Evolutionary conservation across 2,113 vertebrate genomes (phyloP).

Genomic region (Halcyon malimbica): DNA sequence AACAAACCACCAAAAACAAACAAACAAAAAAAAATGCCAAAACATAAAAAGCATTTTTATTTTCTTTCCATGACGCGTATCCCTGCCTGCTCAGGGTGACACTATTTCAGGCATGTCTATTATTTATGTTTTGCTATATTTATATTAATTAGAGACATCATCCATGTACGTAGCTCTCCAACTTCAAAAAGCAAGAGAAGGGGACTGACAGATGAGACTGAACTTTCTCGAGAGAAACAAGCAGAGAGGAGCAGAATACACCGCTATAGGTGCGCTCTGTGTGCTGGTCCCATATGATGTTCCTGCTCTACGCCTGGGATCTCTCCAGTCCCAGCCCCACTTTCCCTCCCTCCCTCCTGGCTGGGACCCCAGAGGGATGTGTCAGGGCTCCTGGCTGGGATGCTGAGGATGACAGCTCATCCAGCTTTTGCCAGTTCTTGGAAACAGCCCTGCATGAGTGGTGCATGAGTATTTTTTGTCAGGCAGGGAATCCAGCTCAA

Average conservation of each 20-base stretch:
- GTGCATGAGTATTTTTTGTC: background rate
- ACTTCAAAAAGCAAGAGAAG: constrained; percentile 45
- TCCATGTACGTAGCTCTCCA: constrained; percentile 47
- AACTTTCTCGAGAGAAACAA: background rate
- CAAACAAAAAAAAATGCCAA: constrained; percentile 44
- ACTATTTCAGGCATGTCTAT: constrained; percentile 72
- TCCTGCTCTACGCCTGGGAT: background rate
- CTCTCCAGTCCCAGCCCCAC: background rate
- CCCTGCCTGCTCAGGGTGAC: constrained; percentile 34
- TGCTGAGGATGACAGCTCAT: background rate
- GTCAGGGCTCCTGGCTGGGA: background rate
- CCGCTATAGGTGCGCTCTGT: rapidly evolving
- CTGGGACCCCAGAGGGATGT: background rate
- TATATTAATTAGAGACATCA: constrained; percentile 64
- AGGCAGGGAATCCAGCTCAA: background rate
- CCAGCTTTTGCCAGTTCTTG: background rate
- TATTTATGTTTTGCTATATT: constrained; percentile 71
- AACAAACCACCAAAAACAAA: constrained; percentile 42
- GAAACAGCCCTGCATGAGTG: background rate
- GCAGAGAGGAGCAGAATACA: background rate
- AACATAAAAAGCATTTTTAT: constrained; percentile 51
- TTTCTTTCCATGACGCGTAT: constrained; percentile 68
- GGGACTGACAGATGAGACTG: background rate
- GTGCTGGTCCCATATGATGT: rapidly evolving
- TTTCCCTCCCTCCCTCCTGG: background rate